Evolutionary conservation across 2,888 invertebrate genomes (phyloP), one percentile per base, ranked within the genome.

Genomic region (Platycnemis pennipes): DNA sequence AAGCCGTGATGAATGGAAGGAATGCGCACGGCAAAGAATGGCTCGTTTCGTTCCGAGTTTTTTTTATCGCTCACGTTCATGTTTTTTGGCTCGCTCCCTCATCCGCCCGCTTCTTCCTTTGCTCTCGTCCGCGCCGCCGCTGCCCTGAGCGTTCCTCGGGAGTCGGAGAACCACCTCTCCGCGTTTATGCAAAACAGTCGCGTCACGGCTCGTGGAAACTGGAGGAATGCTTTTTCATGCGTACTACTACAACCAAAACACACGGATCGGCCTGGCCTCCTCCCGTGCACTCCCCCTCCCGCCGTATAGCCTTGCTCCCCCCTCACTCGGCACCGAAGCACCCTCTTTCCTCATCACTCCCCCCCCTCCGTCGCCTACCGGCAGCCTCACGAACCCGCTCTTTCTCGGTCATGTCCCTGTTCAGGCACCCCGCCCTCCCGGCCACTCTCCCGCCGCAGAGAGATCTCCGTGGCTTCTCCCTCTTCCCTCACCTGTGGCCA

Each of bases 401-500:
- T 77, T 77, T 77, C 77, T 77, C 77, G 77, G 77, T 77, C 77
- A 77, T 77, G 77, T 77, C 77, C 77, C 77, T 77, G 77, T 77
- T 77, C 77, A 16, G 26, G 63, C 26, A 26, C 26, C 77, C 22
- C 77, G 11, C 77, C 77, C 26, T 26, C 77, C 2, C n/a, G 13
- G 26, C 77, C 77, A 8, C 69, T 31, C 69, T 31, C 69, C 26
- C 77, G 11, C 26, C 16, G 37, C 13, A n/a, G 26, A 26, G 63
- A 26, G 63, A 22, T 63, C 63, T 63, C 56, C 53, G 88, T 49
- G 88, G 88, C 49, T 49, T 88, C 49, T 89, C 89, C 56, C 89
- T 56, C 44, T 88, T 46, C 46, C 88, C 63, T 91, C 91, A 91
- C 91, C 91, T 91, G 91, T 91, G 91, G 63, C 44, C 91, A 91